Base-by-base conservation (phyloP, 2,797 vertebrate species). In the Rhabdomys pumilio region DNA sequence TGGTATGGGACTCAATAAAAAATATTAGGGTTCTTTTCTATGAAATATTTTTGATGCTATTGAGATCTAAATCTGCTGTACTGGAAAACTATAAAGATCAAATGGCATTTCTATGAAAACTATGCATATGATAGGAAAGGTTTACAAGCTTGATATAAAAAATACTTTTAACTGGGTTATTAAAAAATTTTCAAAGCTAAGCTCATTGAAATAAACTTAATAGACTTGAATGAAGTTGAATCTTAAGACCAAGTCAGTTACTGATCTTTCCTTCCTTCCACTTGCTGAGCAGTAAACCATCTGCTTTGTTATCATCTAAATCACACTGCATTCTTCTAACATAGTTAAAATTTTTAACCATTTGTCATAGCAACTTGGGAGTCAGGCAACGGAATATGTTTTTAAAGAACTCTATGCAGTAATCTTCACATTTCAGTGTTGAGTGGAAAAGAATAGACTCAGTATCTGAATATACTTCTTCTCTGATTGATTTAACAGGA, bases 321-420 rank as follows among this genome's bases (percentile, higher is more conserved):
- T 96, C 76, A 89, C 94, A 97, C 92, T 97, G 89, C 96, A 94
- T 96, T 97, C 91, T 94, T 94, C 83, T 93, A 94, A 89, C 67
- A 94, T 82, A 92, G 61, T 86, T 95, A 96, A 29, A 89, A 96
- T 73, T 95, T 89, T 80, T 7, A 92, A 84, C 86, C 83, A 95
- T 91, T 95, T 96, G 83, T 89, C 95, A 91, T 41, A 90, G 65
- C 81, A 92, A 73, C 14, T 19, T 67, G 59, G 82, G 41, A 89
- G 38, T 85, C 85, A 95, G 34, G 77, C 53, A 90, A 95, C 31
- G 31, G 87, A 88, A 67, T 82, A 61, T 80, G 87, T 91, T 95
- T 94, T 94, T 90, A 88, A 96, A 97, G 38, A 79, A 89, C 50
- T 12, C 61, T 91, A 3, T 44, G 84, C 12, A 89, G 75, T 91